phyloP scores from a whole-genome alignment of 1,140 invertebrate genomes.

The Drosophila tropicalis region DNA sequence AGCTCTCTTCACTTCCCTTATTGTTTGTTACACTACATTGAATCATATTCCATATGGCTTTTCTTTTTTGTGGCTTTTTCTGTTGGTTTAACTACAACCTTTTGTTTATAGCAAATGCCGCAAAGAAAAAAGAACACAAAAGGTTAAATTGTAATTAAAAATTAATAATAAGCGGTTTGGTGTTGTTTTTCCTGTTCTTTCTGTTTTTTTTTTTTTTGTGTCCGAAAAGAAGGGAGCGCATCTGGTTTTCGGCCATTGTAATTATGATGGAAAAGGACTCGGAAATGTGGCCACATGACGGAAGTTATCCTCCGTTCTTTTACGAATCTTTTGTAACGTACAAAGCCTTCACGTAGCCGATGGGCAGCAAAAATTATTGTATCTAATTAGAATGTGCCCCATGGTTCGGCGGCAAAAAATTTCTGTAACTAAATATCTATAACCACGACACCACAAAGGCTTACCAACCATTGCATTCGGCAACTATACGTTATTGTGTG shows the following conservation, averaged over 20 bases:
- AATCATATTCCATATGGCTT: background rate
- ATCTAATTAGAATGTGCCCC: too few relatives aligned
- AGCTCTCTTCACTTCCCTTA: too few relatives aligned
- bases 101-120: conserved; percentile 1
- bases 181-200: background rate
- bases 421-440: too few relatives aligned
- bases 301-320: conserved; percentile 41
- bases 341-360: too few relatives aligned
- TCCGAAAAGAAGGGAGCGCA: conserved; percentile 20
- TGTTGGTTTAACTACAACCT: background rate
- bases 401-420: too few relatives aligned
- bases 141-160: conserved; percentile 66
- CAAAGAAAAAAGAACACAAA: conserved; percentile 9
- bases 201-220: conserved; percentile 3
- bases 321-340: background rate
- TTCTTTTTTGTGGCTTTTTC: background rate
- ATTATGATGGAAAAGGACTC: conserved; percentile 34
- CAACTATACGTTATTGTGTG: too few relatives aligned
- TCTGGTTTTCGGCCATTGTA: conserved; percentile 34
- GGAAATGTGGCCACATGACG: conserved; percentile 40
- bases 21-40: too few relatives aligned
- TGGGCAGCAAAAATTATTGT: too few relatives aligned
- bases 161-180: conserved; percentile 58
- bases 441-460: too few relatives aligned
- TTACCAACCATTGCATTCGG: too few relatives aligned